Conservation (phyloP, 2,888 invertebrate genomes). For the Euzetes globulus region DNA sequence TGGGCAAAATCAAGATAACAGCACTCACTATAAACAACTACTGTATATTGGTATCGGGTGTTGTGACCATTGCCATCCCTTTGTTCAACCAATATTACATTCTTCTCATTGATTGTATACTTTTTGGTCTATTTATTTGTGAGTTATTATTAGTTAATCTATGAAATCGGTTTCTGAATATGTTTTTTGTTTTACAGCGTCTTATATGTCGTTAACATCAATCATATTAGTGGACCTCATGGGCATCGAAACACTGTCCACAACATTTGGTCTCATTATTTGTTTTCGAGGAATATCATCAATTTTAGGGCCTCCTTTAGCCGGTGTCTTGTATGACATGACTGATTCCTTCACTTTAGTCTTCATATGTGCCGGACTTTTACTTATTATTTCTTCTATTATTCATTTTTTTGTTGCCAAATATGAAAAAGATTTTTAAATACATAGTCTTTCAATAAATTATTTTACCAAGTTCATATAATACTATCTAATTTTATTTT, state of each 20-base stretch:
- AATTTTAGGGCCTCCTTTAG: constrained; percentile 68
- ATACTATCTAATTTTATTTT: too few relatives aligned
- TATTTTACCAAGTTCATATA: not conserved
- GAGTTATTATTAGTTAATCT: constrained; percentile 31
- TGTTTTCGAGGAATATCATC: constrained; percentile 90
- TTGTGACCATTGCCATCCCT: constrained; percentile 73
- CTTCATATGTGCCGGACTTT: constrained; percentile 83
- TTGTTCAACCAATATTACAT: constrained; percentile 68
- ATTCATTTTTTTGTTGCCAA: constrained; percentile 57
- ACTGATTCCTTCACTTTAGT: constrained; percentile 76
- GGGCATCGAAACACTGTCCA: constrained; percentile 89
- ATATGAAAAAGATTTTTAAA: constrained; percentile 25
- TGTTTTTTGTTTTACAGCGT: constrained; percentile 56
- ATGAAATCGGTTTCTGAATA: not conserved
- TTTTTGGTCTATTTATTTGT: constrained; percentile 64
- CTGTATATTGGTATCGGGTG: constrained; percentile 79
- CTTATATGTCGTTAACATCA: constrained; percentile 94
- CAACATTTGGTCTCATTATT: constrained; percentile 91
- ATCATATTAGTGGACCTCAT: constrained; percentile 93
- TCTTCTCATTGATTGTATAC: constrained; percentile 70
- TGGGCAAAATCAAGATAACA: constrained; percentile 66
- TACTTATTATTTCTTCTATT: constrained; percentile 74
- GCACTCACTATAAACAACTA: constrained; percentile 86
- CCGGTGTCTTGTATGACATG: constrained; percentile 76
- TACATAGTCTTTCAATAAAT: not conserved